A percentile compares a stretch with the other conserved stretches of the same genome.
Conservation (phyloP, 2,888 invertebrate species). For the Slavum lentiscoides region DNA sequence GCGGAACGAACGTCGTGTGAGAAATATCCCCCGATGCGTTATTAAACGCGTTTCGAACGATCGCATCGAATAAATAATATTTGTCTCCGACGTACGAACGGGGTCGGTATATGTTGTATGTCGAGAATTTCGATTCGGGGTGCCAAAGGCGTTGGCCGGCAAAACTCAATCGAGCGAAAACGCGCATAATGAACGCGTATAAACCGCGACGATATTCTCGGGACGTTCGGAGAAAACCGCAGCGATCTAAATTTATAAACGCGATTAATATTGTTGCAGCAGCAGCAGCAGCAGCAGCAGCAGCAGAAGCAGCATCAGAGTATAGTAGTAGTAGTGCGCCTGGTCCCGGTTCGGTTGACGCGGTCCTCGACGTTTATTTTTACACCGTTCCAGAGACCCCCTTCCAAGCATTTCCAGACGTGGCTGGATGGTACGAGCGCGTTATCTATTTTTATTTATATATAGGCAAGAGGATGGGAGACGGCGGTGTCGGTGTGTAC, state of each 20-base stretch:
- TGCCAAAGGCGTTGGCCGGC: too few relatives aligned
- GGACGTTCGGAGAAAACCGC: background rate
- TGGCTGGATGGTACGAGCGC: too few relatives aligned
- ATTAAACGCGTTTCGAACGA: too few relatives aligned
- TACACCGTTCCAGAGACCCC: conserved; percentile 40
- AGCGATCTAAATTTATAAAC: background rate
- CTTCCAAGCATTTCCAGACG: conserved; percentile 41
- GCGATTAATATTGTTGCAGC: background rate
- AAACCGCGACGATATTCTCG: background rate
- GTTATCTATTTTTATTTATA: conserved; percentile 29
- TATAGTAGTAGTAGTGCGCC: too few relatives aligned
- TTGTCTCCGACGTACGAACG: too few relatives aligned
- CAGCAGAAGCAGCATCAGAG: too few relatives aligned
- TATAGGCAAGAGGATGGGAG: background rate
- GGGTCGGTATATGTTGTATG: too few relatives aligned
- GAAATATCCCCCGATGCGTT: too few relatives aligned
- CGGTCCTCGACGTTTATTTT: conserved; percentile 30
- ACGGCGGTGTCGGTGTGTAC: too few relatives aligned
- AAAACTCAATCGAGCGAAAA: background rate
- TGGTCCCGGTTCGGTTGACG: background rate
- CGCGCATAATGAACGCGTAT: background rate
- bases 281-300: background rate
- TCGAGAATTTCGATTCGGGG: too few relatives aligned
- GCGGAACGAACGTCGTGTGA: too few relatives aligned
- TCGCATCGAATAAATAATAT: too few relatives aligned